Base-by-base conservation (phyloP, 1,140 invertebrate species). In the Drosophila parabipectinata region DNA sequence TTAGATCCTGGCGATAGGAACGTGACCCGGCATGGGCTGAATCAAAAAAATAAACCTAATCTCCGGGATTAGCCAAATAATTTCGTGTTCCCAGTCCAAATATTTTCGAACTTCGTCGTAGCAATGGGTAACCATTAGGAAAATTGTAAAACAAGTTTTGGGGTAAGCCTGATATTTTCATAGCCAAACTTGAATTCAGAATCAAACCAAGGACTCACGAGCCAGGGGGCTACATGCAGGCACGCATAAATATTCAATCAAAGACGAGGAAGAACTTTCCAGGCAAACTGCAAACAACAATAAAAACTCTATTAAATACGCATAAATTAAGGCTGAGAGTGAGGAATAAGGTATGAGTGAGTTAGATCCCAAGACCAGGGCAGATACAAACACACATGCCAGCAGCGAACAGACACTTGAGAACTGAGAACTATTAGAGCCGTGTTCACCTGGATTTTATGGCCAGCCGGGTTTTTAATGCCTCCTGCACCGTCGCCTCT, bases 281-380 rank as follows among this genome's bases (percentile, higher is more conserved):
- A 45, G 53, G 56, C 59, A 62, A 85, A 85, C 83, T 85, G 82
- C 78, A 79, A 87, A 88, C 79, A 87, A 87, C 79, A 87, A 87
- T 87, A 87, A 87, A 87, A 87, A 87, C 79, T 83, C 82, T 79
- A 87, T 87, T 87, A 88, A 87, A 87, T 88, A 88, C 79, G 82
- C 83, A 87, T 87, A 87, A 88, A 88, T 87, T 87, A 88, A 69
- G 83, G 52, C 8, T 44, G 44, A 39, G 53, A 12, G 51, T 34
- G 32, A 47, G 34, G 7, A 14, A 34, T 28, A 71, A 34, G 30
- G 41, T 45, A 41, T 39, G 45, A 21, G 14, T 26, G 12, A 28
- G 21, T 4, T 44, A 18, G 32, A 24, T 4, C 4, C 4, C 37
- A n/a, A 37, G 9, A 28, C 10, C 10, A 18, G 32, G 9, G 14